These are phyloP conservation scores for Harpagoxenus sublaevis DNA, from an alignment of 2,888 invertebrate species.

Conservation along the genomic window DNA sequence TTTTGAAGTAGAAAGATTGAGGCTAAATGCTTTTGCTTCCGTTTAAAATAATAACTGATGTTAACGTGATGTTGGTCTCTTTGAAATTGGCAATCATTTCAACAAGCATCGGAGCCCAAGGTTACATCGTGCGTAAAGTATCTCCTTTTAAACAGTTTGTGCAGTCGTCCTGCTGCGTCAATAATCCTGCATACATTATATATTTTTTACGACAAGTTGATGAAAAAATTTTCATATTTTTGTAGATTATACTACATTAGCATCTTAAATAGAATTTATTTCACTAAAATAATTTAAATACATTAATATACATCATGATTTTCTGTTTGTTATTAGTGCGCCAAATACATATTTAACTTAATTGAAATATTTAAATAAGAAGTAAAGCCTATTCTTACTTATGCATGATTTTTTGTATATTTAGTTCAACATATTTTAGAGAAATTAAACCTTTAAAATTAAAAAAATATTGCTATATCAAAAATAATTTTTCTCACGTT, in stretches of 20 bases:
- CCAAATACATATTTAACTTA: not conserved
- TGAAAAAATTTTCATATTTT: not conserved
- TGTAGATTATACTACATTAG: not conserved
- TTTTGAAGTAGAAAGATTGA: not conserved
- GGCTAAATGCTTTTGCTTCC: not conserved
- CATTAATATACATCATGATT: not conserved
- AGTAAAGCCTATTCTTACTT: not conserved
- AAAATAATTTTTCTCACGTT: constrained; percentile 1
- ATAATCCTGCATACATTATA: not conserved
- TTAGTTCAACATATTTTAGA: not conserved
- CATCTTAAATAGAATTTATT: not conserved
- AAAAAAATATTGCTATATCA: not conserved
- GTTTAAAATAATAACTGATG: not conserved
- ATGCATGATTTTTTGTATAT: not conserved
- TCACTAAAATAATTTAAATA: not conserved
- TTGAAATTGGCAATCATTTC: constrained; percentile 25
- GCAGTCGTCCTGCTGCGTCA: not conserved
- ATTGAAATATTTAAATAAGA: constrained; percentile 1
- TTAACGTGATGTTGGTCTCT: constrained; percentile 6
- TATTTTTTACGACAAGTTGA: not conserved
- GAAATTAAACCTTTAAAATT: not conserved
- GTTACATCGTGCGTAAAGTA: not conserved
- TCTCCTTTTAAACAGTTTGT: not conserved
- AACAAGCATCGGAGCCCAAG: not conserved
- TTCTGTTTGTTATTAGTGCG: not conserved